These are phyloP conservation scores for Nysson spinosus DNA, from an alignment of 2,888 invertebrate species.

Conservation along the genomic window DNA sequence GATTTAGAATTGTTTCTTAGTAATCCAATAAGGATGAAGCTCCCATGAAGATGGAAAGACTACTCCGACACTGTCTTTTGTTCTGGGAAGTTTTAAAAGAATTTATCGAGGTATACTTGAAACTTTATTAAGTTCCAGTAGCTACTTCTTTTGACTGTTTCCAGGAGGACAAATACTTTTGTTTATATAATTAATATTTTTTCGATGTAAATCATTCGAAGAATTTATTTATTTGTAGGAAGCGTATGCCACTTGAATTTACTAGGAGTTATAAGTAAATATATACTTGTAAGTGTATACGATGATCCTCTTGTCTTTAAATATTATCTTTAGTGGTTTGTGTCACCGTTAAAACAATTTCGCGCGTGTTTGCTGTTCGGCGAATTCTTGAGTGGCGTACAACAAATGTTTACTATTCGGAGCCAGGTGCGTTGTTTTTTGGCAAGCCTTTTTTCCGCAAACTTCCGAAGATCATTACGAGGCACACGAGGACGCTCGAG, in stretches of 20 bases:
- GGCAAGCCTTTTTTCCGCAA: slow-evolving; percentile 50
- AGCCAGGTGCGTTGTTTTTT: slow-evolving; percentile 4
- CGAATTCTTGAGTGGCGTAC: background rate
- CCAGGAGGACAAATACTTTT: background rate
- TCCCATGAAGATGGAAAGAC: slow-evolving; percentile 21
- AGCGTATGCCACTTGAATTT: no score
- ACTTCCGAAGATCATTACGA: slow-evolving; percentile 62
- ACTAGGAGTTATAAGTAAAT: no score
- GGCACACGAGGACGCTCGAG: slow-evolving; percentile 44
- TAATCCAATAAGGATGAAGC: slow-evolving; percentile 71
- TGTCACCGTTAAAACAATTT: no score
- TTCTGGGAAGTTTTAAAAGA: background rate
- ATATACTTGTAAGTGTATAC: no score
- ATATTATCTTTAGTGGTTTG: no score
- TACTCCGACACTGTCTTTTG: slow-evolving; percentile 11
- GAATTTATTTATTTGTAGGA: no score
- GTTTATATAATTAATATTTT: no score
- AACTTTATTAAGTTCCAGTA: background rate
- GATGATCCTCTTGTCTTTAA: no score
- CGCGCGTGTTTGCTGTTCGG: background rate
- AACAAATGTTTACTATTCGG: background rate
- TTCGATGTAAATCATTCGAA: no score
- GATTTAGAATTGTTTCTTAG: slow-evolving; percentile 68
- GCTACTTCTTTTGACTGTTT: background rate
- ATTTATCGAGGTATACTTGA: background rate